Evolutionary conservation across 2,888 invertebrate genomes (phyloP).

Genomic region (Tribolium freemani): DNA sequence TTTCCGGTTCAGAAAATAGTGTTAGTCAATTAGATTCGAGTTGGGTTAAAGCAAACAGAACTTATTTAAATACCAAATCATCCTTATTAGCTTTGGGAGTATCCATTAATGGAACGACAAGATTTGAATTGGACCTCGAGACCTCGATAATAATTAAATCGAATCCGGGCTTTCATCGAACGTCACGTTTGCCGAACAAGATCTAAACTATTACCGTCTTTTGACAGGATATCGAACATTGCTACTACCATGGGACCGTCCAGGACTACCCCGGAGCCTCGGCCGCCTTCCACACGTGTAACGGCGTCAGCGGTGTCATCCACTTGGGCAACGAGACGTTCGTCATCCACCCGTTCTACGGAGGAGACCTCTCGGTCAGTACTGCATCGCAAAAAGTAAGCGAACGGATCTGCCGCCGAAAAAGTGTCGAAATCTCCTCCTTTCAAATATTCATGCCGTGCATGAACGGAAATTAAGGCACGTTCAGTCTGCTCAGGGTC

Average conservation of each 20-base stretch:
- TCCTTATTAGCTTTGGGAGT: conserved; percentile 36
- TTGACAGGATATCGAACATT: conserved; percentile 94
- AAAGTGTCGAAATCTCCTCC: not conserved
- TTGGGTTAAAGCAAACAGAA: conserved; percentile 37
- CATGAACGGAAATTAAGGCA: conserved; percentile 51
- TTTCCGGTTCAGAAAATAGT: conserved; percentile 34
- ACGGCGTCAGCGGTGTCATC: conserved; percentile 97
- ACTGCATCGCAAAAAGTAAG: conserved; percentile 43
- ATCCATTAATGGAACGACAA: conserved; percentile 40
- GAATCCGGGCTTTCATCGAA: conserved; percentile 33
- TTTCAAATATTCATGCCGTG: conserved; percentile 25
- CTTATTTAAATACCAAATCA: conserved; percentile 41
- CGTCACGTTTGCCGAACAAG: conserved; percentile 35
- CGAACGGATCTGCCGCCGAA: conserved; percentile 2
- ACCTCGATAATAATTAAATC: conserved; percentile 41
- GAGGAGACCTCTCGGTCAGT: conserved; percentile 97
- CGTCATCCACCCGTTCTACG: conserved; percentile 97
- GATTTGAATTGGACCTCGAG: conserved; percentile 38
- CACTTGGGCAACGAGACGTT: conserved; percentile 98
- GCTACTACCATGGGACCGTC: conserved; percentile 98
- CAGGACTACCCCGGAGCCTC: conserved; percentile 97
- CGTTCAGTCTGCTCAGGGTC: conserved; percentile 48
- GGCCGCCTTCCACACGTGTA: conserved; percentile 98
- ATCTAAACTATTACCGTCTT: conserved; percentile 39
- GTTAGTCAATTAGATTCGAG: conserved; percentile 32